phyloP scores from a whole-genome alignment of 2,888 invertebrate genomes.

The Capitulum mitella region DNA sequence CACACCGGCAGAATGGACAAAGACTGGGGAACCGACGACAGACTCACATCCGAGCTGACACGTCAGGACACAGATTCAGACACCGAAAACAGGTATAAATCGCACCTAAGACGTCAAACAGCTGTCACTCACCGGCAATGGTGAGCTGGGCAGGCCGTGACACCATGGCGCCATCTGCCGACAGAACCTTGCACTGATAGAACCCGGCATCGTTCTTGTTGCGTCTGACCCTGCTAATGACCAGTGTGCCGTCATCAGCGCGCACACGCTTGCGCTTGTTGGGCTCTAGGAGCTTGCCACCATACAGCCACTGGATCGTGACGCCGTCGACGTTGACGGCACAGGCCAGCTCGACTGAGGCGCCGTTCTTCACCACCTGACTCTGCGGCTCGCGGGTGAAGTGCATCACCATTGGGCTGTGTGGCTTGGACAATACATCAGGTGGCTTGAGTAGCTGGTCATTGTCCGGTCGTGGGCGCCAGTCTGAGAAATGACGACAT shows the following conservation, averaged over 20 bases:
- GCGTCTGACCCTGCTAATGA: neutral
- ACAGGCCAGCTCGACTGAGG: constrained; percentile 45
- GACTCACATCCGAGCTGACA: no score
- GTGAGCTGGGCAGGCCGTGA: constrained; percentile 3
- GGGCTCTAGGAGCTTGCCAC: neutral
- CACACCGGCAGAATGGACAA: no score
- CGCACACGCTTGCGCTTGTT: neutral
- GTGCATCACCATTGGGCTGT: constrained; percentile 33
- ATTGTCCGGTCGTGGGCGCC: no score
- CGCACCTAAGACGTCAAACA: no score
- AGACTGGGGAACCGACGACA: no score
- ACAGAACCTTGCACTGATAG: constrained; percentile 3
- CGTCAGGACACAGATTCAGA: no score
- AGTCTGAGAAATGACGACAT: no score
- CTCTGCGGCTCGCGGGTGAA: constrained; percentile 44
- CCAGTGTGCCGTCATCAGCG: neutral
- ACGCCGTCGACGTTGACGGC: constrained; percentile 33
- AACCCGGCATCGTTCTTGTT: neutral
- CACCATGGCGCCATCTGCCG: neutral
- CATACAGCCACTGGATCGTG: neutral
- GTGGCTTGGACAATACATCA: neutral
- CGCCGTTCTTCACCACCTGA: constrained; percentile 44
- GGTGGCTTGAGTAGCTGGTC: neutral
- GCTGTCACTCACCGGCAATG: neutral
- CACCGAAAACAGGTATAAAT: no score